Percentiles rank a stretch among this genome's conserved stretches.
Evolutionary conservation across 2,113 vertebrate genomes (phyloP).

Genomic region (Strix aluco): DNA sequence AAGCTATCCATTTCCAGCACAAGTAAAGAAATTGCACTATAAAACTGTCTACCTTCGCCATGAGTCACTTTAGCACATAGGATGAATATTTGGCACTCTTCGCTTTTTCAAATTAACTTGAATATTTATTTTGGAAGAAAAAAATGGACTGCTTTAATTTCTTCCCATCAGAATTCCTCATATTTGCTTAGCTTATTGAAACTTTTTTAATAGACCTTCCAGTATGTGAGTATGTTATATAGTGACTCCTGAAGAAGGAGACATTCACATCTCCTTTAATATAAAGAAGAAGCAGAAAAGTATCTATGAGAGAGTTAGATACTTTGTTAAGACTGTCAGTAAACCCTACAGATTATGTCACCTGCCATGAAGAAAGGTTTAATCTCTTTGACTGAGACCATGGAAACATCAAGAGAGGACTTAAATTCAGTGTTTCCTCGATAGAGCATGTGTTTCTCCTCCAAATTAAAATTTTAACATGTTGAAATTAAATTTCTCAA

Average conservation of each 20-base stretch:
- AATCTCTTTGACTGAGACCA: neutral
- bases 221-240: neutral
- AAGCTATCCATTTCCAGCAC: constrained; percentile 51
- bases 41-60: constrained; percentile 53
- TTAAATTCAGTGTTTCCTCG: neutral
- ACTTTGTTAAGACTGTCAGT: neutral
- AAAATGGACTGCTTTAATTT: constrained; percentile 10
- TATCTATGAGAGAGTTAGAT: neutral
- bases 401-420: neutral
- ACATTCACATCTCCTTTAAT: neutral
- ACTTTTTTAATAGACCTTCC: neutral
- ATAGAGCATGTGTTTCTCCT: neutral
- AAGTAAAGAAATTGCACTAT: constrained; percentile 55
- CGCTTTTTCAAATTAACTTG: neutral
- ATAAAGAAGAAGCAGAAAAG: neutral
- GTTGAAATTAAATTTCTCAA: neutral
- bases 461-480: neutral
- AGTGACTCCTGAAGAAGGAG: constrained; percentile 3
- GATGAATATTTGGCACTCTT: constrained; percentile 45
- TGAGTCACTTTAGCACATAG: constrained; percentile 42
- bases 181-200: constrained; percentile 31
- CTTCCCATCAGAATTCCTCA: constrained; percentile 29
- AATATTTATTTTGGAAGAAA: constrained; percentile 49
- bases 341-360: neutral
- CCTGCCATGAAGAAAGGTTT: neutral